A percentile compares a stretch with the other conserved stretches of the same genome.
These are phyloP conservation scores for Alloplasta piceator DNA, from an alignment of 2,888 invertebrate genomes.

Conservation along the genomic window DNA sequence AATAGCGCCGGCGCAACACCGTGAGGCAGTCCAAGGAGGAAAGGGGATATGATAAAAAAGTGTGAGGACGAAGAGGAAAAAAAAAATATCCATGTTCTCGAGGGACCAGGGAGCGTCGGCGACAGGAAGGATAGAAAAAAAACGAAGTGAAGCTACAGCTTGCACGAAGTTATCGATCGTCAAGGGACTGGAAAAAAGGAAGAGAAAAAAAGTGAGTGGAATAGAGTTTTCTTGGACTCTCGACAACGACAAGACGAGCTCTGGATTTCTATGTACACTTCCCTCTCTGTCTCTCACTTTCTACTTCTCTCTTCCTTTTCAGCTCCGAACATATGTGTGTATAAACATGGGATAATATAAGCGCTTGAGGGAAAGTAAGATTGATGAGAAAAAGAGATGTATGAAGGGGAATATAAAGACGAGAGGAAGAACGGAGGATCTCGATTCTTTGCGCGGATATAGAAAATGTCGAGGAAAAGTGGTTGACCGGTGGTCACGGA, in stretches of 20 bases:
- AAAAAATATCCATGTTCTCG: constrained; percentile 27
- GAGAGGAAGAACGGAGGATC: constrained; percentile 66
- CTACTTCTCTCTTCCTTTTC: constrained; percentile 6
- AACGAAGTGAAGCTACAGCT: constrained; percentile 20
- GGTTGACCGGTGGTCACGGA: constrained; percentile 67
- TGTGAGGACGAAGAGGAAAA: not conserved
- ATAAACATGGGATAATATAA: constrained; percentile 76
- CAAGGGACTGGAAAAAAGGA: not conserved
- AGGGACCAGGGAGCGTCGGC: constrained; percentile 17
- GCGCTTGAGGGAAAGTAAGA: constrained; percentile 76
- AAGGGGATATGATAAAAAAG: constrained; percentile 20
- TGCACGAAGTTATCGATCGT: constrained; percentile 51
- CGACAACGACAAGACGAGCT: constrained; percentile 62
- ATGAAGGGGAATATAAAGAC: constrained; percentile 64
- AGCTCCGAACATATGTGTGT: constrained; percentile 62
- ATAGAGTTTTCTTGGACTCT: constrained; percentile 57
- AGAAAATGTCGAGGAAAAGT: constrained; percentile 71
- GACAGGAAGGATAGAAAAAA: constrained; percentile 28
- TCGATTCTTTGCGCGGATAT: constrained; percentile 51
- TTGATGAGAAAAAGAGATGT: constrained; percentile 61
- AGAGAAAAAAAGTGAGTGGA: constrained; percentile 3
- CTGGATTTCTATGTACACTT: constrained; percentile 68
- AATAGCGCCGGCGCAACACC: constrained; percentile 25
- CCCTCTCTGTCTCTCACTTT: constrained; percentile 27
- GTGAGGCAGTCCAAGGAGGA: not conserved